Conservation (phyloP, 2,113 vertebrate genomes). For the Microcebus lehilahytsara region DNA sequence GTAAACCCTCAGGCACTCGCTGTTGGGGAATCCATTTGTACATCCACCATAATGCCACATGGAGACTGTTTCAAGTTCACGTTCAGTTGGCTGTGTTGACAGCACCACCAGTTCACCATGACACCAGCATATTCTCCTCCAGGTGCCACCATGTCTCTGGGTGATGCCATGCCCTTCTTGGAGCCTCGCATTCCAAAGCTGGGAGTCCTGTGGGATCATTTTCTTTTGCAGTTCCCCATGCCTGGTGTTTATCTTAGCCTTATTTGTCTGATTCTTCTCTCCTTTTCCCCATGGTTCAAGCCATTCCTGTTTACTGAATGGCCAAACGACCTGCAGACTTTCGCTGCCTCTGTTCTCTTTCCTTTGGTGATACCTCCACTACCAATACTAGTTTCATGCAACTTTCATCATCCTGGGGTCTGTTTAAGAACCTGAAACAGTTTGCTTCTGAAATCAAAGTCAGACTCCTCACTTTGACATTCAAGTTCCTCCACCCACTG, state of each 20-base stretch:
- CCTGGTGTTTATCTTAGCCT: neutral
- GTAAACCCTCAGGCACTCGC: neutral
- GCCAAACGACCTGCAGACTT: neutral
- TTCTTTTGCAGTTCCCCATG: neutral
- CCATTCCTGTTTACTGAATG: neutral
- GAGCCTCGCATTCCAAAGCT: neutral
- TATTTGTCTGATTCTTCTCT: neutral
- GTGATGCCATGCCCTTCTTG: fast-evolving
- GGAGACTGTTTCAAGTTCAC: neutral
- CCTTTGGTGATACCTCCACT: neutral
- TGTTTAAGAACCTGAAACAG: neutral
- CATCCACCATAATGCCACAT: too few species aligned
- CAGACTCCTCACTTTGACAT: neutral
- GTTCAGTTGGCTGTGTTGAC: neutral
- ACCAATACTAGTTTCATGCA: neutral
- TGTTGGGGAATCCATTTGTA: neutral
- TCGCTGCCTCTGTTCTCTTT: neutral
- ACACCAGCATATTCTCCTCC: neutral
- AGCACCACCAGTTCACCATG: neutral
- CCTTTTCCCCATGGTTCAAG: neutral
- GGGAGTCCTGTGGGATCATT: neutral
- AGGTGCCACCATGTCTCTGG: neutral
- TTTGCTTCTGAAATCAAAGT: neutral
- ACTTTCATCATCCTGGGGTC: neutral
- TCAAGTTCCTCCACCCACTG: neutral